phyloP scores from a whole-genome alignment of 2,113 vertebrate species.

The Chinchilla lanigera region DNA sequence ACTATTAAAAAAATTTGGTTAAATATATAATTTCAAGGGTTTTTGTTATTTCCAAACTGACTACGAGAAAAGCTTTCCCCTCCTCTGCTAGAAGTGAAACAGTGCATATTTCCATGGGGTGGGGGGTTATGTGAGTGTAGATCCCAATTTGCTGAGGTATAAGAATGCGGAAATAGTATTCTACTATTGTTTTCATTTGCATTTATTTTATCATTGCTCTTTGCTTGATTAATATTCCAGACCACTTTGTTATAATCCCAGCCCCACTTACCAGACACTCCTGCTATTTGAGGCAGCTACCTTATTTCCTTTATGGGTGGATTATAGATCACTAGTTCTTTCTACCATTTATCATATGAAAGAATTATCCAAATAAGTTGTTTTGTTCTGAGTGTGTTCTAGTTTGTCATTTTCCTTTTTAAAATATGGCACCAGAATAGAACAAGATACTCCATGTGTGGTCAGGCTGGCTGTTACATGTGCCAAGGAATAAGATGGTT shows the following conservation, averaged over 20 bases:
- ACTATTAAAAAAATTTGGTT: not conserved
- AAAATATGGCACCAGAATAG: not conserved
- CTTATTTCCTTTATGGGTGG: not conserved
- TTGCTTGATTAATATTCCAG: not conserved
- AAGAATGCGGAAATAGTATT: not conserved
- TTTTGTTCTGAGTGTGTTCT: not conserved
- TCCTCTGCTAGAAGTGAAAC: not conserved
- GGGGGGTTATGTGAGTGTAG: not conserved
- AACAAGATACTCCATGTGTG: not conserved
- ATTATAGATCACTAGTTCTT: constrained; percentile 10
- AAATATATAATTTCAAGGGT: not conserved
- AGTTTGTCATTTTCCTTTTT: constrained; percentile 47
- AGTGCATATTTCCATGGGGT: not conserved
- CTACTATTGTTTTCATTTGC: constrained; percentile 35
- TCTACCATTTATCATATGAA: not conserved
- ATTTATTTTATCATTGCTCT: not conserved
- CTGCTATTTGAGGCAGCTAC: not conserved
- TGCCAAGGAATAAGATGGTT: constrained; percentile 22
- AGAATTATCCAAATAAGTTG: not conserved
- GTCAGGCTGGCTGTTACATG: constrained; percentile 34
- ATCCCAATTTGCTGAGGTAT: not conserved
- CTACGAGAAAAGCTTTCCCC: not conserved
- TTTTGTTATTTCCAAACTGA: not conserved
- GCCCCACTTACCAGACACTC: not conserved
- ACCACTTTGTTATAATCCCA: not conserved